Evolutionary conservation across 2,113 vertebrate genomes (phyloP).

Genomic region (Semicossyphus pulcher): DNA sequence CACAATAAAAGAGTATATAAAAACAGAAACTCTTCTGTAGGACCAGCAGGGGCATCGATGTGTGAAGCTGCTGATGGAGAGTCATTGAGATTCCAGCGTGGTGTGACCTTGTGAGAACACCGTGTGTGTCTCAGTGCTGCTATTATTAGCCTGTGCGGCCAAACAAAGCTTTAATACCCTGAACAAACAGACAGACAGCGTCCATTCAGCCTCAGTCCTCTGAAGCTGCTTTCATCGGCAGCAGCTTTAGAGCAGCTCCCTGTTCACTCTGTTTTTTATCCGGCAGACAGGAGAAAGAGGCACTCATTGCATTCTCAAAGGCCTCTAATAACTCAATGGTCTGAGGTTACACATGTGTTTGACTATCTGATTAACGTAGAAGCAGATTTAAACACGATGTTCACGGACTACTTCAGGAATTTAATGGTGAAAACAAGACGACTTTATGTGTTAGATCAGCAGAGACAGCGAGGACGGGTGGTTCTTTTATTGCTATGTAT

Average conservation of each 20-base stretch:
- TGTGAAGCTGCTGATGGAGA: neutral
- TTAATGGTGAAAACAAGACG: neutral
- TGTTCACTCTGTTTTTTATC: constrained; percentile 32
- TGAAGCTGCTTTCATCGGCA: constrained; percentile 52
- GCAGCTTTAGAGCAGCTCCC: neutral
- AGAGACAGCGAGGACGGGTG: too few relatives aligned
- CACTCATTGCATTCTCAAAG: constrained; percentile 19
- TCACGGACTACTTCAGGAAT: neutral
- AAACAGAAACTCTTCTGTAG: too few relatives aligned
- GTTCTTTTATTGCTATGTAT: neutral
- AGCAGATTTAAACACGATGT: neutral
- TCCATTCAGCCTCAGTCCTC: constrained; percentile 9
- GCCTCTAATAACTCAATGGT: constrained; percentile 25
- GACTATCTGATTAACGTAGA: neutral
- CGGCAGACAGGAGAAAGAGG: neutral
- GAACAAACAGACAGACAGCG: constrained; percentile 65
- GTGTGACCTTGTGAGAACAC: constrained; percentile 72
- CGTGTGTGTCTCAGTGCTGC: constrained; percentile 46
- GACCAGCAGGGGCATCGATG: neutral
- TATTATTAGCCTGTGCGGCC: constrained; percentile 61
- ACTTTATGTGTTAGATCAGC: neutral
- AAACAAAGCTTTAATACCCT: constrained; percentile 77
- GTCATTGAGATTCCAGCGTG: constrained; percentile 33
- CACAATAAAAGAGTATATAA: neutral
- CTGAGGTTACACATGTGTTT: constrained; percentile 15